Base-by-base conservation (phyloP, 2,888 invertebrate species). In the Zootermopsis nevadensis region DNA sequence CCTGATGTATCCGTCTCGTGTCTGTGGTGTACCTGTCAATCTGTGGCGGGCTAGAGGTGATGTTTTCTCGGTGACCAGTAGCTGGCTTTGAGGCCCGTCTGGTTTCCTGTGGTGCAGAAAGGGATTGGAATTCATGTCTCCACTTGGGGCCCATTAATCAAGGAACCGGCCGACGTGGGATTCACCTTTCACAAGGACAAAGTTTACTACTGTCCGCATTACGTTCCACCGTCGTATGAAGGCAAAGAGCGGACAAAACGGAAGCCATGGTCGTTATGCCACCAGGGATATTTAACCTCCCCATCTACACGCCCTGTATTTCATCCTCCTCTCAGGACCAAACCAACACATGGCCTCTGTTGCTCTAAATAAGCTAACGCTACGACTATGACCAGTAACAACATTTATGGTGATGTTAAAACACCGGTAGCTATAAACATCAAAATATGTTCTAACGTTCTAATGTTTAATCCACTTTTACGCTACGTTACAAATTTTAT, bases 141-240 rank as follows among this genome's bases (percentile, higher is more conserved):
- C 83, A 81, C 83, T 80, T 76, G 83, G 83, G 83, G 38, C 80
- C 76, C 83, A 83, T 83, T 83, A 83, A 83, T 83, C 83, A 83
- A 83, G 60, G 30, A 67, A 81, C 48, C 85, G 86, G 85, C 86
- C 87, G 86, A 77, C 69, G 15, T 33, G 87, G 86, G 88, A 88
- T 89, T 88, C 89, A 53, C 77, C 53, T 30, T 15, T 30, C 48
- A n/a, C 33, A 48, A 42, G n/a, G 42, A 76, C 76, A 42, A 42
- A 76, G 76, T 76, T 76, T 27, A 76, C 76, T 76, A 42, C 76
- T 42, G 27, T 60, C 60, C n/a, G 60, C n/a, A 60, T n/a, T 60
- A 60, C 60, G n/a, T 27, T n/a, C 27, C 60, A n/a, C 31, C 15
- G 27, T 38, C 27, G 27, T 30, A 27, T 8, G 31, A 31, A 27